A percentile compares a stretch with the other conserved stretches of the same genome.
Conservation (phyloP, 2,888 invertebrate genomes). For the Neoascia interrupta region DNA sequence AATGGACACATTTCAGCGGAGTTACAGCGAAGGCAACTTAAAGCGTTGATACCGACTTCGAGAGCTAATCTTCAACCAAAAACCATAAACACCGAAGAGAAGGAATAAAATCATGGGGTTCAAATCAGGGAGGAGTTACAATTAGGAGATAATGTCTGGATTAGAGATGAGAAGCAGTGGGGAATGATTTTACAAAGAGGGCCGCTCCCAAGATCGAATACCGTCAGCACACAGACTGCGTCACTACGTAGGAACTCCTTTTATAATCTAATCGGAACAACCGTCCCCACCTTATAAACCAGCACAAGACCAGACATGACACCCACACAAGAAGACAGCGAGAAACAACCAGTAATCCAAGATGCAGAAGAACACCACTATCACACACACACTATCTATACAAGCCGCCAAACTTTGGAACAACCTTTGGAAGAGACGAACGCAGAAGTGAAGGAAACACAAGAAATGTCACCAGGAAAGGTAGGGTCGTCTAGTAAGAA, state of each 20-base stretch:
- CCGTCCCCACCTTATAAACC: not conserved
- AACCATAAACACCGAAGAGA: not conserved
- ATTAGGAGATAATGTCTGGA: conserved; percentile 12
- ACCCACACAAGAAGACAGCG: not conserved
- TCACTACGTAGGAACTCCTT: not conserved
- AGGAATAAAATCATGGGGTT: not conserved
- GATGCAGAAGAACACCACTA: not conserved
- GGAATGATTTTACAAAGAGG: not conserved
- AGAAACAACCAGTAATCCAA: not conserved
- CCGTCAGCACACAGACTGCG: conserved; percentile 4
- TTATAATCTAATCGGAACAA: conserved; percentile 1
- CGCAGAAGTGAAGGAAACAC: not conserved
- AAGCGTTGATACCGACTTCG: conserved; percentile 15
- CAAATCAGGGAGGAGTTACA: not conserved
- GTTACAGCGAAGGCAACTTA: conserved; percentile 10
- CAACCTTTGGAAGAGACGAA: not conserved
- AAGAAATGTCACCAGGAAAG: not conserved
- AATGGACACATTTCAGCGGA: not conserved
- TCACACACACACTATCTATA: not conserved
- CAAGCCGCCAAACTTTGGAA: not conserved
- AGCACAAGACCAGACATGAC: too few relatives aligned
- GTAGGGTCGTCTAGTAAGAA: not conserved
- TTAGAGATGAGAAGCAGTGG: conserved; percentile 3
- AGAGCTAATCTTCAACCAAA: conserved; percentile 14
- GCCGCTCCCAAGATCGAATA: conserved; percentile 1